These are phyloP conservation scores for Caenorhabditis latens DNA, from an alignment of 1,140 invertebrate genomes.

Conservation along the genomic window DNA sequence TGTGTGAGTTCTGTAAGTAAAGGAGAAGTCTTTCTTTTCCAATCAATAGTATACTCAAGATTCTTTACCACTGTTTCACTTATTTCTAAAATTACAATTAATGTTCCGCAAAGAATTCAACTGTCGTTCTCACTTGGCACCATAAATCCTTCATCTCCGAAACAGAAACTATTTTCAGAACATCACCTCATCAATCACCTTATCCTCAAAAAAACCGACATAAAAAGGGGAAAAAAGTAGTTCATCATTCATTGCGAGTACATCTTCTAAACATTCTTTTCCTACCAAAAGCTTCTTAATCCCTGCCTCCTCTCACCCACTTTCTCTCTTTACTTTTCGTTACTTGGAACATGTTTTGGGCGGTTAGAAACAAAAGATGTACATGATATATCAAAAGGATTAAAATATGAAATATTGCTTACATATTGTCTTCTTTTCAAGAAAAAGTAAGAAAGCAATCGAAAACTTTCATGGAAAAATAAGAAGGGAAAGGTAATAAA, in stretches of 20 bases:
- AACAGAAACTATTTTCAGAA: no score
- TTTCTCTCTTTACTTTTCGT: not conserved
- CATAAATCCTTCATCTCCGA: no score
- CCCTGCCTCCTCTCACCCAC: not conserved
- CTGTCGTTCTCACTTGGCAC: no score
- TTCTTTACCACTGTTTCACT: no score
- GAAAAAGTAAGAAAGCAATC: not conserved
- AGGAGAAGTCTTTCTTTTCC: no score
- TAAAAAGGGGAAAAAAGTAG: no score
- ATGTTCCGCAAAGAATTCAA: no score
- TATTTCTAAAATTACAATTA: no score
- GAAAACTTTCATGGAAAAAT: not conserved
- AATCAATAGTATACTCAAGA: no score
- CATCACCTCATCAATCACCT: no score
- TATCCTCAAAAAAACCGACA: no score
- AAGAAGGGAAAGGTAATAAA: conserved; percentile 18
- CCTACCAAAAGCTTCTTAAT: conserved; percentile 9
- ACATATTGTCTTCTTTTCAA: not conserved
- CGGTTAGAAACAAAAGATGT: conserved; percentile 31
- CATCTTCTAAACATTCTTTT: conserved; percentile 11
- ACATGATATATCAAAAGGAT: conserved; percentile 50
- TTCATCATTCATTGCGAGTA: conserved; percentile 17
- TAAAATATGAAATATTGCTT: conserved; percentile 24
- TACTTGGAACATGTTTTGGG: conserved; percentile 8
- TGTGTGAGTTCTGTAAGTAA: no score